These are phyloP conservation scores for Cryptocephalus moraei DNA, from an alignment of 2,888 invertebrate genomes.

Conservation along the genomic window DNA sequence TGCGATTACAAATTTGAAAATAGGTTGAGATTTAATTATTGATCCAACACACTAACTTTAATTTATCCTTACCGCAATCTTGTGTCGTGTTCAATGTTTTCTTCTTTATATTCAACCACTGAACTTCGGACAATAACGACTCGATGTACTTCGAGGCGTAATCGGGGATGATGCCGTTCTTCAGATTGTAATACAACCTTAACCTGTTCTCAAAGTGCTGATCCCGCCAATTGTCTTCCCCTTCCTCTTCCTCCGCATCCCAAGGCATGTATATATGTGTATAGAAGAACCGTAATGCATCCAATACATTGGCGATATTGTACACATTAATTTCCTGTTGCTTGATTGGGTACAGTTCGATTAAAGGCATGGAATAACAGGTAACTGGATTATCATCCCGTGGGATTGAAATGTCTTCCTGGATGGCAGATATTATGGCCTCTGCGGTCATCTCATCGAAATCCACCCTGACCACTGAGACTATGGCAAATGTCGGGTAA, in stretches of 20 bases:
- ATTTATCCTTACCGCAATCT: constrained; percentile 3
- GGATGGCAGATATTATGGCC: constrained; percentile 52
- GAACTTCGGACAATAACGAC: constrained; percentile 43
- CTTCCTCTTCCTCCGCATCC: constrained; percentile 55
- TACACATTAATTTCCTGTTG: constrained; percentile 50
- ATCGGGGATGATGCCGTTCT: constrained; percentile 42
- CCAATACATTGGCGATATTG: constrained; percentile 53
- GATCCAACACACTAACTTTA: too few relatives aligned
- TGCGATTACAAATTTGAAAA: not conserved
- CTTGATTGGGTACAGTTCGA: constrained; percentile 54
- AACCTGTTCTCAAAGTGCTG: constrained; percentile 37
- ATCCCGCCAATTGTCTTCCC: constrained; percentile 44
- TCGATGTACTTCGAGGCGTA: constrained; percentile 43
- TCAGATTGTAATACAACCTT: constrained; percentile 48
- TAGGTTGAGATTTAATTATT: too few relatives aligned
- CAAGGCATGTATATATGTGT: constrained; percentile 60
- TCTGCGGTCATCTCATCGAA: constrained; percentile 45
- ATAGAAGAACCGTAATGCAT: constrained; percentile 56
- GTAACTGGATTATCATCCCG: constrained; percentile 36
- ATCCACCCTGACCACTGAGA: constrained; percentile 48
- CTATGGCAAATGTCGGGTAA: constrained; percentile 53
- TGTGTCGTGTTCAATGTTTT: constrained; percentile 36
- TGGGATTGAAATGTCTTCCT: constrained; percentile 52
- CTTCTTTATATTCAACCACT: constrained; percentile 41
- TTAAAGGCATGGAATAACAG: constrained; percentile 42